Evolutionary conservation across 2,888 invertebrate genomes (phyloP), one percentile per base, ranked within the genome.

Genomic region (Hypolimnas misippus): DNA sequence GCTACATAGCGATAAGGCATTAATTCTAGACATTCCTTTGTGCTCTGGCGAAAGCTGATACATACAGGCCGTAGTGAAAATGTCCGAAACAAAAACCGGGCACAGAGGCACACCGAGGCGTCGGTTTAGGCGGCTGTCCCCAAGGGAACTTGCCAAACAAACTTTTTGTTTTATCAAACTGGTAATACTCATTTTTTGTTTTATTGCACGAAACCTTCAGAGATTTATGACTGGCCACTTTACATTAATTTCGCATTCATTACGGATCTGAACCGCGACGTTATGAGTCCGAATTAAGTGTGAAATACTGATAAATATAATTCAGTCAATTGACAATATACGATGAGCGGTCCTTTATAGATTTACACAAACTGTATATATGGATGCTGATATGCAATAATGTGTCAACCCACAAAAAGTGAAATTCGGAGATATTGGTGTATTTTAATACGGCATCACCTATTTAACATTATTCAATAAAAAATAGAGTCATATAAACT

Each of bases 211-310:
- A 81, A 88, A 85, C 78, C 87, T 83, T 84, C 70, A 67, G 83
- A 86, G 87, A 90, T 90, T 91, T 89, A 90, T 86, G 76, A 83
- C 80, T 78, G 79, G 80, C 81, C 86, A 86, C 84, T 91, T 89
- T 86, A 87, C 85, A 91, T 91, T 89, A 88, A 90, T 90, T 85
- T 86, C 84, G 76, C 85, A 89, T 91, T 88, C 82, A 88, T 90
- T 86, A 88, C 84, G 82, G 33, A 83, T 81, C 81, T 76, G 72
- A 79, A 75, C 55, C 57, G 54, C 58, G 52, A 58, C 62, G 57
- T 58, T 59, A 57, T 66, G 57, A 29, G 59, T 46, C 40, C 46
- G 44, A 60, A 63, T 65, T 60, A 61, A 60, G 49, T 59, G 49
- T 3, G 31, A 44, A 55, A 25, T 14, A 12, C 53, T 54, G 62